These are phyloP conservation scores for Erebia aethiops DNA, from an alignment of 2,888 invertebrate genomes.

Conservation along the genomic window DNA sequence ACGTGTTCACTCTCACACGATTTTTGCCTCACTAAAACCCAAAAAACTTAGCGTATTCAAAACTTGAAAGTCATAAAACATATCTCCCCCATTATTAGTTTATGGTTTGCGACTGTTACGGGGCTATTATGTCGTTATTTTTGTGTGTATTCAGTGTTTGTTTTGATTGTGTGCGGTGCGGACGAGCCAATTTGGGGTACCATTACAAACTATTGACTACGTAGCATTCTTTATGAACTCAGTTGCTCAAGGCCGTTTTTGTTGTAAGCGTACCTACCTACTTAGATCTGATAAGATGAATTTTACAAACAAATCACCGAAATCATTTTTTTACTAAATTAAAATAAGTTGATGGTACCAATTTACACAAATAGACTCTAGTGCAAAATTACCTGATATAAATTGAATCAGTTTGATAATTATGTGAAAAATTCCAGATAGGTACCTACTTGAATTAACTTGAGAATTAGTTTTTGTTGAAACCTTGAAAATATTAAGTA, in stretches of 20 bases:
- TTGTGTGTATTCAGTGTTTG: slow-evolving; percentile 75
- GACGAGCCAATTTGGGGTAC: slow-evolving; percentile 70
- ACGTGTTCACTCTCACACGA: slow-evolving; percentile 70
- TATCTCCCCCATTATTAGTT: slow-evolving; percentile 83
- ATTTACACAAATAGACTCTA: no score
- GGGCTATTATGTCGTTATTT: slow-evolving; percentile 77
- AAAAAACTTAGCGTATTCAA: slow-evolving; percentile 77
- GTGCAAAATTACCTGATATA: background rate
- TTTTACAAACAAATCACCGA: background rate
- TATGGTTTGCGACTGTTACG: slow-evolving; percentile 77
- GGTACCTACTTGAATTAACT: background rate
- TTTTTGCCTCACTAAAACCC: slow-evolving; percentile 73
- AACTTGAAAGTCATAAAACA: slow-evolving; percentile 80
- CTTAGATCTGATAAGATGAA: slow-evolving; percentile 21
- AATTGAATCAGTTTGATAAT: background rate
- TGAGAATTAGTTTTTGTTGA: background rate
- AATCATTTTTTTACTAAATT: background rate
- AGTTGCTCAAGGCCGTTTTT: slow-evolving; percentile 43
- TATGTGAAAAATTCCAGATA: background rate
- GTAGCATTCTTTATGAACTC: slow-evolving; percentile 47
- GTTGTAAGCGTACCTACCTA: slow-evolving; percentile 30
- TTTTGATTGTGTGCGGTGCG: slow-evolving; percentile 77
- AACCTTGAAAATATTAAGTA: background rate
- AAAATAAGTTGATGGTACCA: background rate
- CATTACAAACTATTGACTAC: slow-evolving; percentile 65